phyloP scores from a whole-genome alignment of 2,888 invertebrate genomes.

The Epistrophe grossulariae region DNA sequence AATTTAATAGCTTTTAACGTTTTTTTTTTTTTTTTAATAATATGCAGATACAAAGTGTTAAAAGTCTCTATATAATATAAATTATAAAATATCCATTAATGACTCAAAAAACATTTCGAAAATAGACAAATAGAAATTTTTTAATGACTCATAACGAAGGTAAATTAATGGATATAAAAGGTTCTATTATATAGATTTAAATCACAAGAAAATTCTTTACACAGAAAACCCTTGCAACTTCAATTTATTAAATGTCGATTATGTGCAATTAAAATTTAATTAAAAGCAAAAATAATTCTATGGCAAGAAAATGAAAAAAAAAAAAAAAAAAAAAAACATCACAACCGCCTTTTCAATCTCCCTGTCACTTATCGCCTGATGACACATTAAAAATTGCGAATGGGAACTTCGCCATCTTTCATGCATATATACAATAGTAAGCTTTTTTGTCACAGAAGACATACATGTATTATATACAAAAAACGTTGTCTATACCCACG shows the following conservation, averaged over 20 bases:
- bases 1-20: no score
- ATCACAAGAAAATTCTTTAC: background rate
- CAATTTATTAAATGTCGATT: slow-evolving; percentile 42
- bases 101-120: no score
- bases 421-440: slow-evolving; percentile 2
- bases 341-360: slow-evolving; percentile 8
- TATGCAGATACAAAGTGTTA: no score
- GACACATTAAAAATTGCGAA: slow-evolving; percentile 45
- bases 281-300: slow-evolving; percentile 18
- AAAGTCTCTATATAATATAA: no score
- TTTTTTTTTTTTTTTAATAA: no score
- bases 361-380: slow-evolving; percentile 7
- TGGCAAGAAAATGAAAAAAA: no score
- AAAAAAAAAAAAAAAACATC: background rate
- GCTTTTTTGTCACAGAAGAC: background rate
- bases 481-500: background rate
- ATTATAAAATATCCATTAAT: no score
- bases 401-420: slow-evolving; percentile 43
- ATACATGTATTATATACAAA: background rate
- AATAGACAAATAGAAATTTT: background rate
- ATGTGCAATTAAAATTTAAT: slow-evolving; percentile 54
- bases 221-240: background rate
- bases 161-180: background rate
- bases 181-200: background rate
- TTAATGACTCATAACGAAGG: background rate